Conservation (phyloP, 2,888 invertebrate species). For the Anthophora plumipes region DNA sequence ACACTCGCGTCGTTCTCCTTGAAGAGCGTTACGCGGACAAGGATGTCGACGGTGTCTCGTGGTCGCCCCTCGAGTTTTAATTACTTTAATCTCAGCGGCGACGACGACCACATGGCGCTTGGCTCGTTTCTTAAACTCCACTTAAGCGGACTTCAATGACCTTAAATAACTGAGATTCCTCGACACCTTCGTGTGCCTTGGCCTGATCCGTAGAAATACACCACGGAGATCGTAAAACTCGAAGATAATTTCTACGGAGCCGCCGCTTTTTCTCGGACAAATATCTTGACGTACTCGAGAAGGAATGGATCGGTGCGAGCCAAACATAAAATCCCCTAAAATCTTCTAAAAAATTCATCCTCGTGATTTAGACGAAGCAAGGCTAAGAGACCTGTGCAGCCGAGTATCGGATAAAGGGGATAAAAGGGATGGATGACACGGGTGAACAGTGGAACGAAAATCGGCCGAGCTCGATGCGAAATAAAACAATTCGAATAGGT, state of each 20-base stretch:
- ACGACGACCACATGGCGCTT: conserved; percentile 42
- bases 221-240: conserved; percentile 49
- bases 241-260: conserved; percentile 35
- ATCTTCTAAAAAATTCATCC: conserved; percentile 15
- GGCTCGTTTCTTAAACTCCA: conserved; percentile 42
- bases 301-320: conserved; percentile 10
- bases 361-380: conserved; percentile 11
- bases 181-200: conserved; percentile 49
- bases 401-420: too few species aligned
- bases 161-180: conserved; percentile 62
- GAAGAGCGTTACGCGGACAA: conserved; percentile 58
- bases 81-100: conserved; percentile 61
- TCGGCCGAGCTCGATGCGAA: conserved; percentile 29
- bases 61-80: conserved; percentile 61
- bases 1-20: conserved; percentile 60
- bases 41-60: conserved; percentile 46
- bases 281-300: background rate
- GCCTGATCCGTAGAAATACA: conserved; percentile 44
- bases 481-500: conserved; percentile 45
- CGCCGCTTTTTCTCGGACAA: conserved; percentile 9
- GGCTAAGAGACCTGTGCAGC: too few species aligned
- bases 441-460: conserved; percentile 32
- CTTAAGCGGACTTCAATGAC: conserved; percentile 48
- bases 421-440: too few species aligned
- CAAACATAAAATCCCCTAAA: conserved; percentile 19